phyloP scores from a whole-genome alignment of 1,140 invertebrate genomes.

The Hetaerina americana region DNA sequence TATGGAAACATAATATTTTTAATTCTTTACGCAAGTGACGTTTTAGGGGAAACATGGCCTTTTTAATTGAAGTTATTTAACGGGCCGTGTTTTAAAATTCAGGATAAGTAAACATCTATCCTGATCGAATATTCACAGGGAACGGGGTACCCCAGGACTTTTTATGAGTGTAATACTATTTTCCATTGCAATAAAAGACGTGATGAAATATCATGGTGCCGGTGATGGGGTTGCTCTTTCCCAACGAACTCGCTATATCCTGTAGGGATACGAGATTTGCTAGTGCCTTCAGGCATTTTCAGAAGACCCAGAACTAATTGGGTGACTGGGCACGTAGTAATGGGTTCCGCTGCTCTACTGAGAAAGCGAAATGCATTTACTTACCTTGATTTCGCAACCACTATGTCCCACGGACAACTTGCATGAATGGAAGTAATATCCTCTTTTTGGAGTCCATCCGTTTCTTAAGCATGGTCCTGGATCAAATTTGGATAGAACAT shows the following conservation, averaged over 20 bases:
- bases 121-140: neutral
- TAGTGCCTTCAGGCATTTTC: neutral
- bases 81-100: no score
- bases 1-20: neutral
- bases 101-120: neutral
- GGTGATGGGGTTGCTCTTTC: neutral
- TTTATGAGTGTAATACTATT: neutral
- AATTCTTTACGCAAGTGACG: neutral
- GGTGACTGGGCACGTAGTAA: neutral
- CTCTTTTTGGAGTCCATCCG: no score
- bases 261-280: neutral
- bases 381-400: no score
- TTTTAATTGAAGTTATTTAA: no score
- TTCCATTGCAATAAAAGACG: neutral
- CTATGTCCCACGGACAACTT: no score
- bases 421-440: no score
- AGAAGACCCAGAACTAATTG: neutral
- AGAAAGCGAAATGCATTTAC: neutral
- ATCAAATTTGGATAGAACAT: no score
- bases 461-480: no score
- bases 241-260: neutral
- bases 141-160: neutral
- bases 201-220: neutral
- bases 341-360: neutral
- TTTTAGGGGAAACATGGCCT: neutral